phyloP scores from a whole-genome alignment of 1,140 invertebrate genomes.

The Theocolax elegans region DNA sequence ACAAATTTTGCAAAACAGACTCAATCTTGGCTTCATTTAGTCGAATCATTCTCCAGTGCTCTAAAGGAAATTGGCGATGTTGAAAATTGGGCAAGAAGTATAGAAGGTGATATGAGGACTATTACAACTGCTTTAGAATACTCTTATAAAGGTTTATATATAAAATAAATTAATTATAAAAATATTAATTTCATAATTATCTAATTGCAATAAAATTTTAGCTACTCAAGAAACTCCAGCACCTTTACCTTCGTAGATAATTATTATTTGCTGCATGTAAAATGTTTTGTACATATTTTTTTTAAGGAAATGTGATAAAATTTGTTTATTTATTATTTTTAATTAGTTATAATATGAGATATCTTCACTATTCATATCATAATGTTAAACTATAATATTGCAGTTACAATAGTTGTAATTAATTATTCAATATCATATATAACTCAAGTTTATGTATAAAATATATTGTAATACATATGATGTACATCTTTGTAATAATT shows the following conservation, averaged over 20 bases:
- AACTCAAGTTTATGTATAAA: too few relatives aligned
- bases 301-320: too few relatives aligned
- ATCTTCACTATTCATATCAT: not conserved
- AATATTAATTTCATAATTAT: not conserved
- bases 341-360: not conserved
- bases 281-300: too few relatives aligned
- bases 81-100: slow-evolving; percentile 97
- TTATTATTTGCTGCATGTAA: too few relatives aligned
- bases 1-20: slow-evolving; percentile 96
- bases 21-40: slow-evolving; percentile 92
- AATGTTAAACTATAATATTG: not conserved
- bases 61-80: slow-evolving; percentile 99
- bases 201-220: slow-evolving; percentile 35
- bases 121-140: slow-evolving; percentile 93
- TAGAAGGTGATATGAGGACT: slow-evolving; percentile 95
- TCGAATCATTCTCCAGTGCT: slow-evolving; percentile 95
- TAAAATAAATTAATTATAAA: not conserved
- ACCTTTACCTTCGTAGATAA: not conserved
- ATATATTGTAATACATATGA: too few relatives aligned
- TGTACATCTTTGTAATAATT: too few relatives aligned
- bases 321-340: not conserved
- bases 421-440: too few relatives aligned
- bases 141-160: slow-evolving; percentile 84
- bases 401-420: too few relatives aligned
- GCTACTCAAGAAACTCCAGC: slow-evolving; percentile 44